Conservation (phyloP, 92 coral and sea anemone genomes). For the Isaurus tuberculatus region DNA sequence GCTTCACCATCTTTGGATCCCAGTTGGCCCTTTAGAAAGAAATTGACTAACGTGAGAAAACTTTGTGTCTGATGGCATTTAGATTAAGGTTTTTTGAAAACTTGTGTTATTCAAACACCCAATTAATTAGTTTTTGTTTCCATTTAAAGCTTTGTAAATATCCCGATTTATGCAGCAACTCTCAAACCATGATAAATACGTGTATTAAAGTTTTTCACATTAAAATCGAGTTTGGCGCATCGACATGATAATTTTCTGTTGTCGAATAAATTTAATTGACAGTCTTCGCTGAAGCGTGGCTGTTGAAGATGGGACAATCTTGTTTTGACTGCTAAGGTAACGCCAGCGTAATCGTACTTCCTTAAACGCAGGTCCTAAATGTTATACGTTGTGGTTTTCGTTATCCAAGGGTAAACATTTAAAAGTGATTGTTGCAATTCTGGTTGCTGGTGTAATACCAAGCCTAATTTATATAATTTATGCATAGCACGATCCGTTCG, state of each 20-base stretch:
- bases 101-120: background rate
- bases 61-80: background rate
- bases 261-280: background rate
- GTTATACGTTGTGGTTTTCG: background rate
- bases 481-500: too few species aligned
- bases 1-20: background rate
- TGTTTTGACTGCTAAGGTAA: background rate
- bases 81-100: background rate
- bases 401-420: background rate
- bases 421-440: background rate
- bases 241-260: background rate
- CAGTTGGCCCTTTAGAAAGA: background rate
- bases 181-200: background rate
- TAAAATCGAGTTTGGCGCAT: background rate
- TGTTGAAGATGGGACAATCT: background rate
- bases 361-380: background rate
- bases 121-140: background rate
- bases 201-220: background rate
- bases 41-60: background rate
- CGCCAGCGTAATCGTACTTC: background rate
- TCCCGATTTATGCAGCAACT: background rate
- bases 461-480: too few species aligned
- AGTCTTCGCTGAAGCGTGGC: background rate
- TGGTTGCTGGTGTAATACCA: background rate
- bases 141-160: background rate